Evolutionary conservation across 2,113 vertebrate genomes (phyloP).

Genomic region (Rostratula benghalensis): DNA sequence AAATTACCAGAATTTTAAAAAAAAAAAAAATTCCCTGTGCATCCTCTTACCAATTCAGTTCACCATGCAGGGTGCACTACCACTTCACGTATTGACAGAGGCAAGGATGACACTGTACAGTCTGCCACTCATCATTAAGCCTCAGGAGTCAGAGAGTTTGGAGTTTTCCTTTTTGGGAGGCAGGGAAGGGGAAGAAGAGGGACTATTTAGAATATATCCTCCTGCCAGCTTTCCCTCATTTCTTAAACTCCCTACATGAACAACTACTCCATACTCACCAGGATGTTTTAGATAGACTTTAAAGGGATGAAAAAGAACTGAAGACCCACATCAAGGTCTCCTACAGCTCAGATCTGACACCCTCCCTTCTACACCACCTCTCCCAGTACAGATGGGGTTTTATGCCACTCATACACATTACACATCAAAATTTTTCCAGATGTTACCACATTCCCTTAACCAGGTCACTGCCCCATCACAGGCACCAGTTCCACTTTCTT

Average conservation of each 20-base stretch:
- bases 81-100: neutral
- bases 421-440: neutral
- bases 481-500: neutral
- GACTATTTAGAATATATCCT: neutral
- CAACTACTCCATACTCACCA: neutral
- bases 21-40: neutral
- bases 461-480: neutral
- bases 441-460: neutral
- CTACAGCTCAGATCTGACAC: neutral
- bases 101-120: neutral
- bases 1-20: neutral
- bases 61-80: neutral
- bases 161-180: neutral
- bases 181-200: neutral
- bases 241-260: neutral
- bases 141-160: neutral
- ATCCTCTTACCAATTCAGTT: neutral
- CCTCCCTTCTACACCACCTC: neutral
- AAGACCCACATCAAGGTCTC: accelerated
- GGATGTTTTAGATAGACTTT: neutral
- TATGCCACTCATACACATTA: neutral
- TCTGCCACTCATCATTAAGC: neutral
- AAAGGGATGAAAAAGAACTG: neutral
- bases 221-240: neutral
- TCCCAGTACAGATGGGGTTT: neutral